Percentiles rank a stretch among this genome's conserved stretches.
Evolutionary conservation across 2,888 invertebrate genomes (phyloP).

Genomic region (Stratiomys singularior): DNA sequence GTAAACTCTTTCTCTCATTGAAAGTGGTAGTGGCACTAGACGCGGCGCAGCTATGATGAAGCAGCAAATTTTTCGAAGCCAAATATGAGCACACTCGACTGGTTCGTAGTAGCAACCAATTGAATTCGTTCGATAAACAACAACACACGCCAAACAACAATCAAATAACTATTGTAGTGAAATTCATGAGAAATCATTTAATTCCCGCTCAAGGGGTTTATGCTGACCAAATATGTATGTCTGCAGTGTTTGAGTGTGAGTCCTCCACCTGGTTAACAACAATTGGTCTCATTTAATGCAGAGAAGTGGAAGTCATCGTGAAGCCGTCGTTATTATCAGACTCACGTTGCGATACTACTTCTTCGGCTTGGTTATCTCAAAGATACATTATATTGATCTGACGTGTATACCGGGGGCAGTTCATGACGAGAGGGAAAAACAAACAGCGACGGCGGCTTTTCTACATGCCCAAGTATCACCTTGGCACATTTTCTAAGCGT

Average conservation of each 20-base stretch:
- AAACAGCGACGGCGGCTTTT: slow-evolving; percentile 35
- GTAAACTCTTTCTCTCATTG: neutral
- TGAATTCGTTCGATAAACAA: slow-evolving; percentile 25
- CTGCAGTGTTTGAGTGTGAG: neutral
- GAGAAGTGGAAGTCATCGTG: slow-evolving; percentile 46
- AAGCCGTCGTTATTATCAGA: slow-evolving; percentile 39
- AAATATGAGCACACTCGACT: neutral
- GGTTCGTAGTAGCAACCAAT: neutral
- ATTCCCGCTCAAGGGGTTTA: slow-evolving; percentile 17
- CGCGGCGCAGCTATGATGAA: slow-evolving; percentile 21
- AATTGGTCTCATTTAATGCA: slow-evolving; percentile 37
- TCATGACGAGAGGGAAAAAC: slow-evolving; percentile 14
- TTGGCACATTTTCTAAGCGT: slow-evolving; percentile 49
- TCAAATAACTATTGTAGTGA: slow-evolving; percentile 34
- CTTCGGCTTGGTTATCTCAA: slow-evolving; percentile 7
- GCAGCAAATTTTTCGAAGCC: neutral
- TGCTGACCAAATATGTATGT: slow-evolving; percentile 8
- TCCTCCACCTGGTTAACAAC: slow-evolving; percentile 43
- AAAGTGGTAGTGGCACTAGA: neutral
- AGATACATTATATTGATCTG: neutral
- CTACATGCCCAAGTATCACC: slow-evolving; percentile 47
- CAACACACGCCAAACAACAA: slow-evolving; percentile 39
- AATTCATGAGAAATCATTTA: slow-evolving; percentile 44
- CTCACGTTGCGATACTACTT: neutral
- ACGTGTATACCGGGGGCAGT: slow-evolving; percentile 9